phyloP scores from a whole-genome alignment of 2,113 vertebrate species.

The Bambusicola thoracicus region DNA sequence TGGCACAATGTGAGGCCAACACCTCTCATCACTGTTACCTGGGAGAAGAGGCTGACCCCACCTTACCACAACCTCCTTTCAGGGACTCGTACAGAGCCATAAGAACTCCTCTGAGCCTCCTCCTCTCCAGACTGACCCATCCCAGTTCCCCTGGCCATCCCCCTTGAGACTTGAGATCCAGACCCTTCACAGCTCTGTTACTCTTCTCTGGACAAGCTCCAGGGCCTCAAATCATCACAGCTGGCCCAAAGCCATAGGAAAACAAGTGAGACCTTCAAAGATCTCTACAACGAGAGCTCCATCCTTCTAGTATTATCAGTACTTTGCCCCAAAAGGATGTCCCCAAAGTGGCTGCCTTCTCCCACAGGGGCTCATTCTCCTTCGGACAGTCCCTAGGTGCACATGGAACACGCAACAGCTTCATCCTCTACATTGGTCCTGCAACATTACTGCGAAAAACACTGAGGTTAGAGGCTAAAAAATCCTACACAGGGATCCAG shows the following conservation, averaged over 20 bases:
- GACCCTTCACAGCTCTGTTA: no score
- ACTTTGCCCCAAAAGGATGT: background rate
- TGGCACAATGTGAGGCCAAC: no score
- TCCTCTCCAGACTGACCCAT: no score
- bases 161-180: no score
- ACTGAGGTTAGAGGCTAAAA: background rate
- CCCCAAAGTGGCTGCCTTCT: rapidly evolving
- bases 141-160: no score
- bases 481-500: constrained; percentile 35
- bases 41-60: no score
- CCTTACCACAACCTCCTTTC: no score
- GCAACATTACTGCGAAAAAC: background rate
- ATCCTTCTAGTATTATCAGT: background rate
- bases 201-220: no score
- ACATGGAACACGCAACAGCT: background rate
- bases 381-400: background rate
- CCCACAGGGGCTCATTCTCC: rapidly evolving
- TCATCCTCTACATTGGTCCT: background rate
- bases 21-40: no score
- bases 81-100: no score
- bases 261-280: rapidly evolving
- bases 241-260: background rate
- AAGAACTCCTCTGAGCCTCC: no score
- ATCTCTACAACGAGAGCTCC: background rate
- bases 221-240: background rate